phyloP scores from a whole-genome alignment of 2,113 vertebrate genomes.

The Bubo blakistoni region DNA sequence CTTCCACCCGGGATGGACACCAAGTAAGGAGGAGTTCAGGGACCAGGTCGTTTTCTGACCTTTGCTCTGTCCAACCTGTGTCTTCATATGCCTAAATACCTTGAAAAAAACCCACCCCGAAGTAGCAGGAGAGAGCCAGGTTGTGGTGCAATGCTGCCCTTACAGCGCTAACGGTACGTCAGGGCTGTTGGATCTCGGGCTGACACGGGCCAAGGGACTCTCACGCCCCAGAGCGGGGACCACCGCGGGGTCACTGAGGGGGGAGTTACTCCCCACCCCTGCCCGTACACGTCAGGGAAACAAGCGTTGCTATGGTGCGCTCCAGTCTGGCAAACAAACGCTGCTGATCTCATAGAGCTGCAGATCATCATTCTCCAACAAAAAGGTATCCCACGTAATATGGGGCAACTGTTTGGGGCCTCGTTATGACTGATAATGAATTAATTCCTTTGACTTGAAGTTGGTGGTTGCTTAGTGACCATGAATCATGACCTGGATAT shows the following conservation, averaged over 20 bases:
- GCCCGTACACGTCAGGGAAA: background rate
- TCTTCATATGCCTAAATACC: background rate
- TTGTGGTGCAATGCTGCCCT: background rate
- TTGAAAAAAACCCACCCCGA: background rate
- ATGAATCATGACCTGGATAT: background rate
- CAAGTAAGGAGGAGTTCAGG: background rate
- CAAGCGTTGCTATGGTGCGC: fast-evolving
- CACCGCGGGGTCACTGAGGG: fast-evolving
- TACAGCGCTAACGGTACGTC: background rate
- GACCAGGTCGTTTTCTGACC: background rate
- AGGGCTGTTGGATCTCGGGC: background rate
- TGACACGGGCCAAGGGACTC: background rate
- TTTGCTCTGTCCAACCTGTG: background rate
- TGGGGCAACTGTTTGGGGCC: background rate
- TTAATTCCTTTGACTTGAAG: background rate
- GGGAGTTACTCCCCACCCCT: background rate
- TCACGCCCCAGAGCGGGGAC: background rate
- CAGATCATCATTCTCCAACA: background rate
- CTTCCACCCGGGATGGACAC: background rate
- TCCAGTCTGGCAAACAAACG: background rate
- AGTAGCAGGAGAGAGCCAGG: background rate
- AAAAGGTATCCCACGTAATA: background rate
- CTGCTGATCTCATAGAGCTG: background rate
- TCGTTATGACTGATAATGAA: background rate
- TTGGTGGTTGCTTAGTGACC: background rate